Conservation (phyloP, 2,888 invertebrate species). For the Callosobruchus maculatus region DNA sequence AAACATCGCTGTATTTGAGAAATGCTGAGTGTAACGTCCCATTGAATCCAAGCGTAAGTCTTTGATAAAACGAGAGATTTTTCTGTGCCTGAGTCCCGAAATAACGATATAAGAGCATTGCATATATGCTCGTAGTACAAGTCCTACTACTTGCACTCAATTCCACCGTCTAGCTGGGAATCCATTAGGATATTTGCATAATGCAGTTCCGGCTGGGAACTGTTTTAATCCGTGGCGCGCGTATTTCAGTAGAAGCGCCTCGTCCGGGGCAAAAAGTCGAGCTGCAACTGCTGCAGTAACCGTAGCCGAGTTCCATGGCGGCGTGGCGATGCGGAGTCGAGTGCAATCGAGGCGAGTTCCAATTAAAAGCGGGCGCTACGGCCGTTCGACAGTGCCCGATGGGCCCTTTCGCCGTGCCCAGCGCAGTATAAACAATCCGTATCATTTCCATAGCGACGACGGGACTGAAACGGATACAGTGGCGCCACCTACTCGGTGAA, state of each 20-base stretch:
- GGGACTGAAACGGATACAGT: not conserved
- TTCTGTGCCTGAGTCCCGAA: too few relatives aligned
- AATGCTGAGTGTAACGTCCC: too few relatives aligned
- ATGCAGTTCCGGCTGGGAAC: not conserved
- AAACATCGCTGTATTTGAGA: too few relatives aligned
- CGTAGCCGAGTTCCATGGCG: not conserved
- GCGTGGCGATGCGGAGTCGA: constrained; percentile 4
- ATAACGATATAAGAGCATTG: too few relatives aligned
- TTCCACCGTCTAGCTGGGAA: not conserved
- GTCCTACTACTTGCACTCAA: not conserved
- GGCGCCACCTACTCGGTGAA: not conserved
- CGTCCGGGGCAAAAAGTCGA: not conserved
- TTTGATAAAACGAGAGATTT: too few relatives aligned
- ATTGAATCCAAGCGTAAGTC: too few relatives aligned
- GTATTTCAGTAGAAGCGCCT: not conserved
- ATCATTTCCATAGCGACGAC: constrained; percentile 13
- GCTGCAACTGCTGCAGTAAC: not conserved
- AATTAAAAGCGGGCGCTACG: constrained; percentile 40
- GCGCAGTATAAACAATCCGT: constrained; percentile 34
- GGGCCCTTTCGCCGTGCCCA: constrained; percentile 35
- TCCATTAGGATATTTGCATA: not conserved
- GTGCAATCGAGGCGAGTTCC: constrained; percentile 38
- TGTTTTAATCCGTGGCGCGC: not conserved
- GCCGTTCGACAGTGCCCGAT: constrained; percentile 37
- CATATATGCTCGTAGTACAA: too few relatives aligned